Percentiles rank a stretch among this genome's conserved stretches.
Evolutionary conservation across 2,888 invertebrate genomes (phyloP).

Genomic region (Lasiommata megera): DNA sequence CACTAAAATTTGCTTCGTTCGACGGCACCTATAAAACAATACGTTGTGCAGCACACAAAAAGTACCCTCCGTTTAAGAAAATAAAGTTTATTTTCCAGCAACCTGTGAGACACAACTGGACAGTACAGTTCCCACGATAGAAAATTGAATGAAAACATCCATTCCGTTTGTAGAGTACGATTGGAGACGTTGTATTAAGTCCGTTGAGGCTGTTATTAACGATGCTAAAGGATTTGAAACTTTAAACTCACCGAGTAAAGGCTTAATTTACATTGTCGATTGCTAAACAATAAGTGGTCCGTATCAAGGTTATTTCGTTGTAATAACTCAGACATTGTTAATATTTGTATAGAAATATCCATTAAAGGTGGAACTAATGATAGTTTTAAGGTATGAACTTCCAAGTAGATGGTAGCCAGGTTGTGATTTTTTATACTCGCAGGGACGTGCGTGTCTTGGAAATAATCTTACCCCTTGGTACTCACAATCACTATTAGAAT

Average conservation of each 20-base stretch:
- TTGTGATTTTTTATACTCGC: no score
- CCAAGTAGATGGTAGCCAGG: no score
- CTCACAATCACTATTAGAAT: no score
- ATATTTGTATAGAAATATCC: neutral
- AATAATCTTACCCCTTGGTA: no score
- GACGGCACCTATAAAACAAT: conserved; percentile 15
- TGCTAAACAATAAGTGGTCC: conserved; percentile 3
- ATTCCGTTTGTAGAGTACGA: conserved; percentile 33
- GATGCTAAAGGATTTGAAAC: conserved; percentile 15
- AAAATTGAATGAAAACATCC: conserved; percentile 39
- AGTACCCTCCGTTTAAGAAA: conserved; percentile 1
- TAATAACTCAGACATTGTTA: conserved; percentile 15
- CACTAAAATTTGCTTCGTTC: conserved; percentile 13
- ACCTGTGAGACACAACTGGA: conserved; percentile 15
- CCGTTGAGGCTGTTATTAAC: conserved; percentile 22
- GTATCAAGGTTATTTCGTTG: conserved; percentile 24
- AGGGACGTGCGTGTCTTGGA: no score
- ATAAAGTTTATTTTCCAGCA: conserved; percentile 14
- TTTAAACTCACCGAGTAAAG: neutral
- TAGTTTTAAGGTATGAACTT: neutral
- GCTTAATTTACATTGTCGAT: neutral
- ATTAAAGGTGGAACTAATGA: neutral
- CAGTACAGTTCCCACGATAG: conserved; percentile 35
- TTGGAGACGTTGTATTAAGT: conserved; percentile 29
- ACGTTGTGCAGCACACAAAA: conserved; percentile 1